A percentile compares a stretch with the other conserved stretches of the same genome.
These are phyloP conservation scores for Anthonomus grandis DNA, from an alignment of 1,140 invertebrate genomes.

Conservation along the genomic window DNA sequence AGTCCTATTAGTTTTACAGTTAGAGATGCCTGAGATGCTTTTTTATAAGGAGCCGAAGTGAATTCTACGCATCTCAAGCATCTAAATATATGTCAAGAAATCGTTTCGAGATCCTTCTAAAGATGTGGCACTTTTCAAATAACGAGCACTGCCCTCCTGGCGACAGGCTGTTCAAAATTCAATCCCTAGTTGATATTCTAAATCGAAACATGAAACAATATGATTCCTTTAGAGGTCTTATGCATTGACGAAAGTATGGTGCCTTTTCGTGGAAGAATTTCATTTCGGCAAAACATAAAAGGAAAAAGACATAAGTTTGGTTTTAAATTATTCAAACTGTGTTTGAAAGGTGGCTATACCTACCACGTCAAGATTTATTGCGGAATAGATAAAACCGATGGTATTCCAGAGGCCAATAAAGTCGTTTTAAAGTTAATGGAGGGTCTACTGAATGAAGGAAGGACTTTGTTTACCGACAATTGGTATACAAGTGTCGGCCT, in stretches of 20 bases:
- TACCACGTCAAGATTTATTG: constrained; percentile 40
- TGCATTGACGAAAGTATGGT: constrained; percentile 41
- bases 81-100: too few relatives aligned
- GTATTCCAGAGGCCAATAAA: constrained; percentile 15
- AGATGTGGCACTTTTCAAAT: too few relatives aligned
- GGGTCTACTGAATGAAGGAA: constrained; percentile 18
- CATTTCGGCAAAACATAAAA: constrained; percentile 7
- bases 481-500: constrained; percentile 50
- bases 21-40: too few relatives aligned
- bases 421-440: constrained; percentile 20
- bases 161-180: too few relatives aligned
- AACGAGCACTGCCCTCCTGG: too few relatives aligned
- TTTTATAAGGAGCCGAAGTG: too few relatives aligned
- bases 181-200: too few relatives aligned
- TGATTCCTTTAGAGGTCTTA: constrained; percentile 5
- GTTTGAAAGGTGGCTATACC: constrained; percentile 37
- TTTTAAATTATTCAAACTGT: constrained; percentile 46
- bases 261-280: constrained; percentile 35
- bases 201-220: too few relatives aligned
- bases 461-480: constrained; percentile 34
- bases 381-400: constrained; percentile 29
- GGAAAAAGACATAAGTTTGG: constrained; percentile 20
- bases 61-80: too few relatives aligned
- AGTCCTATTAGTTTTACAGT: too few relatives aligned
- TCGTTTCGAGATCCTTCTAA: too few relatives aligned